A percentile compares a stretch with the other conserved stretches of the same genome.
Conservation (phyloP, 2,113 vertebrate genomes). For the Poeciliopsis prolifica region DNA sequence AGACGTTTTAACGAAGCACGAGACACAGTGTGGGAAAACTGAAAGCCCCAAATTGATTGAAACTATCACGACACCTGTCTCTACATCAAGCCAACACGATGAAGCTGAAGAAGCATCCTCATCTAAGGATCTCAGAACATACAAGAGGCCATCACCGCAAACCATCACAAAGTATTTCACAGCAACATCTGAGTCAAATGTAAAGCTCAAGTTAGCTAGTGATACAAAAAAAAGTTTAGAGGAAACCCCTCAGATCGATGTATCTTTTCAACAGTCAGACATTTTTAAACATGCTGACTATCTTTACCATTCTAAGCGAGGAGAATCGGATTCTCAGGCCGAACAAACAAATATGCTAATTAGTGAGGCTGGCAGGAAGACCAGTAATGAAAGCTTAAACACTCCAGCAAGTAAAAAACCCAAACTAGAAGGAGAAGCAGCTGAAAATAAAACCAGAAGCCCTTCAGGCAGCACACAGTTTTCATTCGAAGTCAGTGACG, state of each 20-base stretch:
- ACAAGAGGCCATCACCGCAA: slow-evolving; percentile 74
- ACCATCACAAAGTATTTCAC: slow-evolving; percentile 75
- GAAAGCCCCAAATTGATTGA: not conserved
- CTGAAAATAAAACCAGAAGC: slow-evolving; percentile 75
- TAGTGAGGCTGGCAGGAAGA: slow-evolving; percentile 76
- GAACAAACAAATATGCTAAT: slow-evolving; percentile 80
- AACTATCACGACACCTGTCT: not conserved
- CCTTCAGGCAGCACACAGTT: slow-evolving; percentile 80
- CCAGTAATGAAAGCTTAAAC: slow-evolving; percentile 73
- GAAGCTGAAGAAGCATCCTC: slow-evolving; percentile 73
- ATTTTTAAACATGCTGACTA: slow-evolving; percentile 49
- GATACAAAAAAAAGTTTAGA: slow-evolving; percentile 80
- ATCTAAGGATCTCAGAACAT: slow-evolving; percentile 79
- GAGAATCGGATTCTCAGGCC: slow-evolving; percentile 72
- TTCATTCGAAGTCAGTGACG: slow-evolving; percentile 87
- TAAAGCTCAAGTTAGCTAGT: slow-evolving; percentile 76
- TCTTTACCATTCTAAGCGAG: slow-evolving; percentile 43
- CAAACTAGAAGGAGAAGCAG: slow-evolving; percentile 78
- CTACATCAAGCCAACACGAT: slow-evolving; percentile 75
- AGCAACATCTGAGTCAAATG: slow-evolving; percentile 69
- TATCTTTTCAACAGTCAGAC: slow-evolving; percentile 67
- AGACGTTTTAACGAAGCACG: slow-evolving; percentile 82
- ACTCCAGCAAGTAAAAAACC: slow-evolving; percentile 83
- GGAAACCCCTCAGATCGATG: slow-evolving; percentile 83
- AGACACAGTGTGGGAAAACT: slow-evolving; percentile 82